Evolutionary conservation across 2,113 vertebrate species (phyloP).

Genomic region (Podiceps cristatus): DNA sequence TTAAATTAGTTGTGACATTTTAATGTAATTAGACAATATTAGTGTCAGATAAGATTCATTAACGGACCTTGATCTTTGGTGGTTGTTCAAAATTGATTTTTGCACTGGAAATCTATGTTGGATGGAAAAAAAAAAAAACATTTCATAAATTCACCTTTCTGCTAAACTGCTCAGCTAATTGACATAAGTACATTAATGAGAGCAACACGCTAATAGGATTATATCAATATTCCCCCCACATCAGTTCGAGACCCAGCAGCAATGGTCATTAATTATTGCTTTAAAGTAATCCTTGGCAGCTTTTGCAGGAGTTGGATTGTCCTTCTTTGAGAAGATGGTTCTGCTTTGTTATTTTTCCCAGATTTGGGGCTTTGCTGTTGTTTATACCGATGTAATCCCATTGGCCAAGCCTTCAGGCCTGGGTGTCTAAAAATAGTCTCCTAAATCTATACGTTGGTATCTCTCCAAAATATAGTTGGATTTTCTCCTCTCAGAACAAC

Average conservation of each 20-base stretch:
- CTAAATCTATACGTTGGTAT: background rate
- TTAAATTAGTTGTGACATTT: slow-evolving; percentile 75
- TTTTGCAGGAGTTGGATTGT: slow-evolving; percentile 25
- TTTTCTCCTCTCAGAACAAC: background rate
- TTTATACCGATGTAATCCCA: background rate
- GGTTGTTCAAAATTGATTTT: slow-evolving; percentile 63
- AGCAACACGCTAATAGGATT: slow-evolving; percentile 66
- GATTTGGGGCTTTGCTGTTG: slow-evolving; percentile 1
- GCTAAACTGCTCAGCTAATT: slow-evolving; percentile 74
- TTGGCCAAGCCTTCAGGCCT: background rate
- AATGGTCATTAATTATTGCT: slow-evolving; percentile 66
- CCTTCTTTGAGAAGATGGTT: slow-evolving; percentile 27
- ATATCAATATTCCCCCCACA: slow-evolving; percentile 70
- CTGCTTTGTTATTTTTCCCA: slow-evolving; percentile 39
- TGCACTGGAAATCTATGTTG: slow-evolving; percentile 50
- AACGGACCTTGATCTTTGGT: slow-evolving; percentile 67
- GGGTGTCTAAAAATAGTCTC: background rate
- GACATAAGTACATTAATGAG: slow-evolving; percentile 74
- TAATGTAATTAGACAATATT: slow-evolving; percentile 76
- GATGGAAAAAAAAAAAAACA: background rate
- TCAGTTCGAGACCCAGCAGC: slow-evolving; percentile 64
- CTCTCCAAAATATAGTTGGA: background rate
- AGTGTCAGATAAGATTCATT: slow-evolving; percentile 73
- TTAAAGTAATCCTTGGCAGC: slow-evolving; percentile 53
- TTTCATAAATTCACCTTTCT: slow-evolving; percentile 71